A percentile compares a stretch with the other conserved stretches of the same genome.
Conservation (phyloP, 2,888 invertebrate species). For the Xiphydria camelus region DNA sequence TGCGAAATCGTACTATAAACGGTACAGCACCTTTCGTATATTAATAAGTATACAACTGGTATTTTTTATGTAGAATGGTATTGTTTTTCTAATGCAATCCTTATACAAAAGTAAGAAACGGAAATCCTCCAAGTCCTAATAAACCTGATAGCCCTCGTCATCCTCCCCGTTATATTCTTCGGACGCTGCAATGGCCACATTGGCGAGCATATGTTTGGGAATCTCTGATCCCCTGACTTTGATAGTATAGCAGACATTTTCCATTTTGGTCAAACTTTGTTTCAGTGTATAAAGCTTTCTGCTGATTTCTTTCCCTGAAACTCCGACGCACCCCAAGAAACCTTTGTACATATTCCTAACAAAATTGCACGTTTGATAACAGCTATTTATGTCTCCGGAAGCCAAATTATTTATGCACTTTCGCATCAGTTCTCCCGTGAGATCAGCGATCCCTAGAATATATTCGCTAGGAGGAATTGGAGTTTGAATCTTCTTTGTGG, state of each 20-base stretch:
- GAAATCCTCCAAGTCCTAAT: constrained; percentile 24
- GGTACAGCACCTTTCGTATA: too few species aligned
- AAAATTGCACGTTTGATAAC: constrained; percentile 72
- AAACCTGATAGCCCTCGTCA: constrained; percentile 59
- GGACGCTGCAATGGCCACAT: constrained; percentile 57
- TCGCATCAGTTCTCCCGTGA: constrained; percentile 91
- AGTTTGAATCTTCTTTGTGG: constrained; percentile 32
- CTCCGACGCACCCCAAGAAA: constrained; percentile 63
- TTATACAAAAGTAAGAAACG: too few species aligned
- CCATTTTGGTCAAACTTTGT: constrained; percentile 80
- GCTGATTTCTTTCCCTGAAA: constrained; percentile 65
- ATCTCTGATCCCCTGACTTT: constrained; percentile 81
- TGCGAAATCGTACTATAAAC: too few species aligned
- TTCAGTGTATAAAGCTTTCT: constrained; percentile 73
- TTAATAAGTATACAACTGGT: too few species aligned
- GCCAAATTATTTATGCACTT: constrained; percentile 82
- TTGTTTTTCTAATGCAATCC: too few species aligned
- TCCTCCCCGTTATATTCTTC: constrained; percentile 53
- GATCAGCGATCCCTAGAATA: constrained; percentile 81
- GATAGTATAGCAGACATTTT: constrained; percentile 80
- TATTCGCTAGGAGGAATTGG: constrained; percentile 62
- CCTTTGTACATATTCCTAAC: constrained; percentile 71
- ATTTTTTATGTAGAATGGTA: too few species aligned
- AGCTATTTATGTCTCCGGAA: constrained; percentile 73
- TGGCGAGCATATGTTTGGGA: constrained; percentile 69